A percentile compares a stretch with the other conserved stretches of the same genome.
These are phyloP conservation scores for Melipona bicolor DNA, from an alignment of 2,888 invertebrate genomes.

Conservation along the genomic window DNA sequence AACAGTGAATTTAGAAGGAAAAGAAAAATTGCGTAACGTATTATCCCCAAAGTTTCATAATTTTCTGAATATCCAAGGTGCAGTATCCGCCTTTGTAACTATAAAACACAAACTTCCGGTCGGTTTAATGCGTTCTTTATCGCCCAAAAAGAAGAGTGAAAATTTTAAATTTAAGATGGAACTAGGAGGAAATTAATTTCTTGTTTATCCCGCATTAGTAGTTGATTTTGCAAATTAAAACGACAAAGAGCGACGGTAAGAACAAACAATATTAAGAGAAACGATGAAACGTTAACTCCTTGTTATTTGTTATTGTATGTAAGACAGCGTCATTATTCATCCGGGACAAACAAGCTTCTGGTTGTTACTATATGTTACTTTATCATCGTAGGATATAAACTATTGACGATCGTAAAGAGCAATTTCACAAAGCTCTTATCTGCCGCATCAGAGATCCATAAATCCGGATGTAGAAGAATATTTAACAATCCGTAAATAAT, in stretches of 20 bases:
- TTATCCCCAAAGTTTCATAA: too few relatives aligned
- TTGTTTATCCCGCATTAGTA: neutral
- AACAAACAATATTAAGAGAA: neutral
- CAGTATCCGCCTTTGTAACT: too few relatives aligned
- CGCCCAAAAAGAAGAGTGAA: too few relatives aligned
- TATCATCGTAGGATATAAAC: neutral
- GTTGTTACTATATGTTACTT: neutral
- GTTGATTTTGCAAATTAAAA: neutral
- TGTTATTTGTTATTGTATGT: neutral
- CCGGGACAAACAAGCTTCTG: neutral
- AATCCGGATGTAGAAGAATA: neutral
- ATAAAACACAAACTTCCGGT: too few relatives aligned
- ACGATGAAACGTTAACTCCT: neutral
- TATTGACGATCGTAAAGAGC: neutral
- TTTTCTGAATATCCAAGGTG: too few relatives aligned
- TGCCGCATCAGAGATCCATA: neutral
- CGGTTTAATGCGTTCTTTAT: too few relatives aligned
- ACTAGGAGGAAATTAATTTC: neutral
- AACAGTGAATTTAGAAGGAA: too few relatives aligned
- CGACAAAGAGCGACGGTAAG: too few relatives aligned
- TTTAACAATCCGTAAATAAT: neutral
- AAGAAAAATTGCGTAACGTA: too few relatives aligned
- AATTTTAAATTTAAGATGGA: neutral
- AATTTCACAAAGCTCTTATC: neutral
- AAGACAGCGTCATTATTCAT: neutral